A percentile compares a stretch with the other conserved stretches of the same genome.
Conservation (phyloP, 2,113 vertebrate genomes). For the Dasyurus viverrinus region DNA sequence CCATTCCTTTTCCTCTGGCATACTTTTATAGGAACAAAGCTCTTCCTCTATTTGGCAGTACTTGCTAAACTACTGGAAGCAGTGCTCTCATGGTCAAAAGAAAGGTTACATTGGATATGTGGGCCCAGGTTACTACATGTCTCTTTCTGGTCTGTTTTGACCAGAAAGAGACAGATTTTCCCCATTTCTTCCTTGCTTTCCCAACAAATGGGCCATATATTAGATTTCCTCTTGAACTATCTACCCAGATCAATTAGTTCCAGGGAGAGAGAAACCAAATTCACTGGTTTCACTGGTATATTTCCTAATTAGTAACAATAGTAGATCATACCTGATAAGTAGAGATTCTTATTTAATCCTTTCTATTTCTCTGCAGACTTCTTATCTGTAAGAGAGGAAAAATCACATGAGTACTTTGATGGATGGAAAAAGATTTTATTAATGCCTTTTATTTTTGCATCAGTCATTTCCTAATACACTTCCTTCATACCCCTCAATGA, state of each 20-base stretch:
- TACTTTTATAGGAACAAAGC: background rate
- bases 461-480: background rate
- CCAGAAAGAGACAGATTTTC: background rate
- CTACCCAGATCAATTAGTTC: background rate
- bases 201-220: background rate
- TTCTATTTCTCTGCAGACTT: background rate
- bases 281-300: background rate
- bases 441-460: background rate
- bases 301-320: background rate
- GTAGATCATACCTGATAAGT: background rate
- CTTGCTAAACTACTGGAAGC: background rate
- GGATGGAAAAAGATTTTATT: too few relatives aligned
- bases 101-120: background rate
- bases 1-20: background rate
- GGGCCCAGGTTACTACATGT: background rate
- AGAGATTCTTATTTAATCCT: background rate
- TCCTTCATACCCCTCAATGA: background rate
- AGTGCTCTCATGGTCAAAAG: background rate
- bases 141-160: background rate
- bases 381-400: background rate
- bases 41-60: background rate
- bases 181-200: background rate
- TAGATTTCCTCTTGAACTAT: background rate
- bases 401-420: background rate
- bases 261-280: background rate